Conservation (phyloP, 2,888 invertebrate genomes). For the Tineola bisselliella region DNA sequence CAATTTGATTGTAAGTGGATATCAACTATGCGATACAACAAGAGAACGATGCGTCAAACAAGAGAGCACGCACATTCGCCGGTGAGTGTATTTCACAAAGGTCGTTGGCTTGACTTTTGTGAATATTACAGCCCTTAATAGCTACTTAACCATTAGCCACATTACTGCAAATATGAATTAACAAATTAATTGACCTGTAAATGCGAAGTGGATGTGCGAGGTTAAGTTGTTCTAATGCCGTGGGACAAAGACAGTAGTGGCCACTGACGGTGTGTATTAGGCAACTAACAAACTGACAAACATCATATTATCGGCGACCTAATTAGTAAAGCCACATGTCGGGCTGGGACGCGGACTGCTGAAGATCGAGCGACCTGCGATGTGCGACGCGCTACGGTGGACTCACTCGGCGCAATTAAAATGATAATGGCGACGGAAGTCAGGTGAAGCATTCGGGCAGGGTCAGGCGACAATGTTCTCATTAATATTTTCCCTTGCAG, state of each 20-base stretch:
- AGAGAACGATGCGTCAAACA: background rate
- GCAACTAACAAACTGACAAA: constrained; percentile 12
- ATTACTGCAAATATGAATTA: background rate
- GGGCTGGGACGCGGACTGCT: background rate
- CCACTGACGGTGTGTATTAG: constrained; percentile 5
- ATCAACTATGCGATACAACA: background rate
- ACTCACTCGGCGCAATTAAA: constrained; percentile 6
- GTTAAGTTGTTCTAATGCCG: background rate
- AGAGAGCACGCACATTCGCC: background rate
- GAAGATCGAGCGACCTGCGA: background rate
- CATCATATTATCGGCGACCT: constrained; percentile 34
- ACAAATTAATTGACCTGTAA: background rate
- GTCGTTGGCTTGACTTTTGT: background rate
- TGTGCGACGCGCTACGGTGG: background rate
- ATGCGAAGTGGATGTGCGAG: background rate
- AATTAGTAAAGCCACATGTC: constrained; percentile 26
- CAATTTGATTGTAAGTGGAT: background rate
- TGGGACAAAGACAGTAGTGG: background rate
- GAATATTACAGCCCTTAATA: background rate
- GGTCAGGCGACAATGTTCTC: constrained; percentile 10
- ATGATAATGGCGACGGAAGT: constrained; percentile 8
- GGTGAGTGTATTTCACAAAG: background rate
- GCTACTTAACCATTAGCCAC: background rate
- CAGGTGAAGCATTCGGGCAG: constrained; percentile 8
- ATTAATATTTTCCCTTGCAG: constrained; percentile 9